These are phyloP conservation scores for Metacarcinus magister DNA, from an alignment of 2,888 invertebrate genomes.

Conservation along the genomic window DNA sequence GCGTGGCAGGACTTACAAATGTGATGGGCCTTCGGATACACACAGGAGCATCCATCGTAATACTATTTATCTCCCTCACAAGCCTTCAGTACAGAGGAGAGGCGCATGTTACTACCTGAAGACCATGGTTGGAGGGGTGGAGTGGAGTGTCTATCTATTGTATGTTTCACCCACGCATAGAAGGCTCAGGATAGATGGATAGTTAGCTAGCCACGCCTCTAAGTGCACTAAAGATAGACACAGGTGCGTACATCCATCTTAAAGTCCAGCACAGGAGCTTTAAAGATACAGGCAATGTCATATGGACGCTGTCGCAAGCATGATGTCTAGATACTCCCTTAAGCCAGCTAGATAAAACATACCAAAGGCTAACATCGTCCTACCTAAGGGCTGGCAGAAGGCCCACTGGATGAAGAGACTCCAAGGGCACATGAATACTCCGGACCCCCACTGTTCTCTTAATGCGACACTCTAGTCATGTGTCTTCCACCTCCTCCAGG, in stretches of 20 bases:
- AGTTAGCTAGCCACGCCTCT: not conserved
- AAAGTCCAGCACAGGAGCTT: not conserved
- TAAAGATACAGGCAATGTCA: not conserved
- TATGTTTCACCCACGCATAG: not conserved
- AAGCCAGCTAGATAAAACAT: not conserved
- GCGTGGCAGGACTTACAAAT: slow-evolving; percentile 1
- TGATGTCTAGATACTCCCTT: not conserved
- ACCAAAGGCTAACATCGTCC: not conserved
- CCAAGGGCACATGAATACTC: not conserved
- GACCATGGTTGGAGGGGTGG: not conserved
- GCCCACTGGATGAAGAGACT: not conserved
- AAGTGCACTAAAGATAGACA: not conserved
- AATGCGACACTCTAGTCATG: not conserved
- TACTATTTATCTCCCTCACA: not conserved
- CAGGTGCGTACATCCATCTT: not conserved
- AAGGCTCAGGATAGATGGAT: not conserved
- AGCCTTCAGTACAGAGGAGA: not conserved
- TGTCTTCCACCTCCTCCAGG: not conserved
- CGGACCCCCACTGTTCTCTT: not conserved
- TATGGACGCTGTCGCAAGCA: not conserved
- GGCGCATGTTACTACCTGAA: not conserved
- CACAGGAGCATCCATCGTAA: not conserved
- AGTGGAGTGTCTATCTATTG: not conserved
- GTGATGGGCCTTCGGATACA: not conserved
- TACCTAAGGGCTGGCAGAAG: not conserved